Conservation (phyloP, 2,113 vertebrate species). For the Aphyosemion australe region DNA sequence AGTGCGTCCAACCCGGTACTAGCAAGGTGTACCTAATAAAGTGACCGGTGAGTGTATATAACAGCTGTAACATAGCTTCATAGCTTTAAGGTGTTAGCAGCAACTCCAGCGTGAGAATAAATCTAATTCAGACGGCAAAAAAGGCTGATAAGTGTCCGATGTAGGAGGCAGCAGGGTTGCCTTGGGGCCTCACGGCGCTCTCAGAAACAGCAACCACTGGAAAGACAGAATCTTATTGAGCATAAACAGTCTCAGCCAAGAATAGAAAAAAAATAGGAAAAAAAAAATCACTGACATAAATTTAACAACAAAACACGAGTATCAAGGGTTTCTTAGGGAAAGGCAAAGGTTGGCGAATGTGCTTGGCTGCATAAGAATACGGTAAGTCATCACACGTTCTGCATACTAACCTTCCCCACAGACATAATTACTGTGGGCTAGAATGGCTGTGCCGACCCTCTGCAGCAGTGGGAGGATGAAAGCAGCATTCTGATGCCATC, state of each 20-base stretch:
- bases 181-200: conserved; percentile 24
- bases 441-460: conserved; percentile 20
- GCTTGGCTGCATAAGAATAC: conserved; percentile 56
- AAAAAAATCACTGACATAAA: conserved; percentile 43
- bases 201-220: conserved; percentile 2
- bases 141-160: conserved; percentile 17
- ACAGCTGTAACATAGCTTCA: no score
- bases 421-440: conserved; percentile 45
- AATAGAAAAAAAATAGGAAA: conserved; percentile 32
- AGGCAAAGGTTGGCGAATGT: conserved; percentile 59
- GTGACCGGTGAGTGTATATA: no score
- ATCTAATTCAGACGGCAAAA: conserved; percentile 29
- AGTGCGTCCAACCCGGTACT: no score
- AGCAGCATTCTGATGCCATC: conserved; percentile 12
- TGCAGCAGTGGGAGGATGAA: conserved; percentile 12
- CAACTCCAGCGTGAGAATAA: conserved; percentile 7
- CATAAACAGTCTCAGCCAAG: conserved; percentile 35
- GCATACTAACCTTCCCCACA: conserved; percentile 57
- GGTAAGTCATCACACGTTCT: conserved; percentile 49
- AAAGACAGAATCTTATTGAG: conserved; percentile 27
- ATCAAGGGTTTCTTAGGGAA: conserved; percentile 49
- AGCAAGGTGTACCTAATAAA: no score
- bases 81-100: neutral
- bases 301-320: conserved; percentile 61
- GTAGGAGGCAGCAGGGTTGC: conserved; percentile 11